Conservation (phyloP, 2,888 invertebrate genomes). For the Branchipolynoe longqiensis region DNA sequence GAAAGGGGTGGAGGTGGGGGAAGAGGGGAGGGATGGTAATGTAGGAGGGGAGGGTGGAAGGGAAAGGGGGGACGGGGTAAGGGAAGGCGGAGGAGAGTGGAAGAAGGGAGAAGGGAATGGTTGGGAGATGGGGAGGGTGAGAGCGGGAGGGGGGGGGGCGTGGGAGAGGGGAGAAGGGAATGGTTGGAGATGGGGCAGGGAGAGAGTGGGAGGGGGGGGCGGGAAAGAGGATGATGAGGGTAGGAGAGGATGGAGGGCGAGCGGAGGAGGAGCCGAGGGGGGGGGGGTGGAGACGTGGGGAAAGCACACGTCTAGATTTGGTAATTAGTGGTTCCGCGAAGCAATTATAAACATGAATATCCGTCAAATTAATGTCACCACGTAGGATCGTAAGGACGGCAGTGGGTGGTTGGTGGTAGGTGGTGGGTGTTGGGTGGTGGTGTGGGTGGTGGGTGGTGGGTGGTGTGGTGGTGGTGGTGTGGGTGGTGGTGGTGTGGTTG, state of each 20-base stretch:
- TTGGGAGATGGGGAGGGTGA: neutral
- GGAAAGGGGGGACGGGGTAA: neutral
- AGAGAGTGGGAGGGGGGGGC: neutral
- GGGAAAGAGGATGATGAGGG: neutral
- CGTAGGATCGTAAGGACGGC: too few relatives aligned
- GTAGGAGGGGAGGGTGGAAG: slow-evolving; percentile 5
- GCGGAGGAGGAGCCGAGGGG: neutral
- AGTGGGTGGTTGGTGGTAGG: too few relatives aligned
- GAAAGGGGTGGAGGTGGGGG: neutral
- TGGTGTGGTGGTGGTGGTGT: too few relatives aligned
- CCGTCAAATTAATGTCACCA: neutral
- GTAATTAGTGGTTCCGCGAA: slow-evolving; percentile 41
- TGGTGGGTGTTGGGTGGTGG: too few relatives aligned
- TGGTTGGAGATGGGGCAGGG: too few relatives aligned
- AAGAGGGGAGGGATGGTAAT: neutral
- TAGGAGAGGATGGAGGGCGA: neutral
- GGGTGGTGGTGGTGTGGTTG: too few relatives aligned
- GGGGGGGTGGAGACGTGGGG: neutral
- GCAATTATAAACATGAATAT: slow-evolving; percentile 2
- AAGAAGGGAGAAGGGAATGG: too few relatives aligned
- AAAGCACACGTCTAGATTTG: slow-evolving; percentile 18
- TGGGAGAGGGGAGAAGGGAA: neutral
- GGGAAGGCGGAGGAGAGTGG: neutral
- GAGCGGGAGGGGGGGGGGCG: neutral
- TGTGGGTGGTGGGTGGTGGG: too few relatives aligned